Evolutionary conservation across 2,888 invertebrate genomes (phyloP).

Genomic region (Campopleginae sp.): DNA sequence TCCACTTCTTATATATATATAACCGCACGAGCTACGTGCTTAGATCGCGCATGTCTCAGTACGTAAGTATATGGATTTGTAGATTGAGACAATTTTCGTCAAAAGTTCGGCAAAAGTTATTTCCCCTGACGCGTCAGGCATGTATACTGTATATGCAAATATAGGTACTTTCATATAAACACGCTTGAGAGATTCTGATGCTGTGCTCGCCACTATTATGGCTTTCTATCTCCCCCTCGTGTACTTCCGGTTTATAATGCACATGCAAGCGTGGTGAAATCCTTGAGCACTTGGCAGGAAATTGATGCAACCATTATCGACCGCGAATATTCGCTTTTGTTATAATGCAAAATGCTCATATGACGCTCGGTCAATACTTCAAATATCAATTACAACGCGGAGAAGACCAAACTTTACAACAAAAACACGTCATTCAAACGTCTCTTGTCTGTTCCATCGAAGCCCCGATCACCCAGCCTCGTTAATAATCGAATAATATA

Average conservation of each 20-base stretch:
- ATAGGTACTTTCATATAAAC: slow-evolving; percentile 12
- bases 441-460: background rate
- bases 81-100: slow-evolving; percentile 41
- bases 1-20: background rate
- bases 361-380: slow-evolving; percentile 20
- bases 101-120: slow-evolving; percentile 41
- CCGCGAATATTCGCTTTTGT: slow-evolving; percentile 9
- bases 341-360: slow-evolving; percentile 6
- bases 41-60: background rate
- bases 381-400: background rate
- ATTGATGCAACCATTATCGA: slow-evolving; percentile 28
- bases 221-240: slow-evolving; percentile 18
- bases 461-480: too few species aligned
- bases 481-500: background rate
- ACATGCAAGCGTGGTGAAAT: slow-evolving; percentile 33
- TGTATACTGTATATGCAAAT: slow-evolving; percentile 10
- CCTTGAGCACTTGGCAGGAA: slow-evolving; percentile 9
- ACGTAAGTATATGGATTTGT: background rate
- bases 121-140: slow-evolving; percentile 37
- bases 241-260: slow-evolving; percentile 39
- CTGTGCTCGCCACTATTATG: slow-evolving; percentile 7
- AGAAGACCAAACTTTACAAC: background rate
- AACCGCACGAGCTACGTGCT: background rate
- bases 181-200: slow-evolving; percentile 30
- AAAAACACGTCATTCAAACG: background rate